A percentile compares a stretch with the other conserved stretches of the same genome.
Evolutionary conservation across 2,888 invertebrate species (phyloP).

Genomic region (Drosophila infuscata): DNA sequence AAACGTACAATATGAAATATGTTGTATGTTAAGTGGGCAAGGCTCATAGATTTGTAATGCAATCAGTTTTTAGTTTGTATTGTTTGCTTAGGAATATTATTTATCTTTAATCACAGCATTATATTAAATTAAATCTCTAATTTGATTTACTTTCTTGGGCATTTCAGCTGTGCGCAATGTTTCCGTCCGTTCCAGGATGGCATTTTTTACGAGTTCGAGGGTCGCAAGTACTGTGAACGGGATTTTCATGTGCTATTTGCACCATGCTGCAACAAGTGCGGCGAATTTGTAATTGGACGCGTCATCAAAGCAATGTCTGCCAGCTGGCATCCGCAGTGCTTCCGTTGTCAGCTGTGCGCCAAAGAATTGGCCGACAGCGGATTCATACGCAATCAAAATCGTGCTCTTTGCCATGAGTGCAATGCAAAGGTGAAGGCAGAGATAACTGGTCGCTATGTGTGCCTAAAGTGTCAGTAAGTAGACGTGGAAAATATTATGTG

Average conservation of each 20-base stretch:
- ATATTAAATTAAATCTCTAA: neutral
- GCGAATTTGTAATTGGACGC: conserved; percentile 98
- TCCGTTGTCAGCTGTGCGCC: conserved; percentile 97
- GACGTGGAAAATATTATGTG: neutral
- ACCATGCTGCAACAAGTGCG: conserved; percentile 95
- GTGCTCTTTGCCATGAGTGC: conserved; percentile 97
- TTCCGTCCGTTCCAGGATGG: conserved; percentile 99
- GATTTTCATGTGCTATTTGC: conserved; percentile 99
- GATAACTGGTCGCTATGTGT: conserved; percentile 97
- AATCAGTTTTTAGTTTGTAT: neutral
- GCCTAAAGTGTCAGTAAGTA: conserved; percentile 98
- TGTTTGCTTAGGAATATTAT: neutral
- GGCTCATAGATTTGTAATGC: neutral
- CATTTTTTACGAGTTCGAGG: conserved; percentile 99
- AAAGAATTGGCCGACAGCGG: conserved; percentile 97
- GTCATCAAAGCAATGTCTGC: conserved; percentile 99
- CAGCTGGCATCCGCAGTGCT: conserved; percentile 99
- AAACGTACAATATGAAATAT: neutral
- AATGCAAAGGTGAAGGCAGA: conserved; percentile 98
- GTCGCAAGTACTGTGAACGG: conserved; percentile 99
- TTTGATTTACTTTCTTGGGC: neutral
- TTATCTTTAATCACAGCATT: neutral
- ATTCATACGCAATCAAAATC: conserved; percentile 94
- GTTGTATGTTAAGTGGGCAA: neutral
- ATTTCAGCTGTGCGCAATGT: conserved; percentile 96